Conservation (phyloP, 2,888 invertebrate genomes). For the Augochlorella aurata region DNA sequence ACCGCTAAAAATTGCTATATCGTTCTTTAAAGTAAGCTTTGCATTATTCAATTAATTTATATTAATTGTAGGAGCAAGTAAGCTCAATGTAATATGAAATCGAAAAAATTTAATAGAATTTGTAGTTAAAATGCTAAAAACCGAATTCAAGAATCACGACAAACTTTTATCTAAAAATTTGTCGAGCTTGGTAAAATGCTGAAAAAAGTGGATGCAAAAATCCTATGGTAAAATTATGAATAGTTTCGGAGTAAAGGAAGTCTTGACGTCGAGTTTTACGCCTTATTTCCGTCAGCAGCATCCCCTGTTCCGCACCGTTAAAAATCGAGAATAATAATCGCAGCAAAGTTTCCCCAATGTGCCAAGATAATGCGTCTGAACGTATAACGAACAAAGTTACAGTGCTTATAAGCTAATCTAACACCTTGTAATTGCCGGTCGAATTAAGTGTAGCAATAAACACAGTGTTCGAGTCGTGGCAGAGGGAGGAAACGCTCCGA, state of each 20-base stretch:
- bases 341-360: neutral
- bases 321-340: neutral
- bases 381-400: neutral
- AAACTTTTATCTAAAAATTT: neutral
- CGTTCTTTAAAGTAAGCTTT: too few relatives aligned
- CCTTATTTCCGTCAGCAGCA: too few relatives aligned
- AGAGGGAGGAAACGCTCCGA: neutral
- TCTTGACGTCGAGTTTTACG: neutral
- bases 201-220: neutral
- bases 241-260: neutral
- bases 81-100: too few relatives aligned
- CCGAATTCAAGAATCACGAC: too few relatives aligned
- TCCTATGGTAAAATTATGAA: neutral
- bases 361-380: neutral
- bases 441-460: neutral
- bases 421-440: conserved; percentile 5
- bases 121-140: too few relatives aligned
- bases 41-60: too few relatives aligned
- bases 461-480: neutral
- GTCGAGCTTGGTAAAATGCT: neutral
- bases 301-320: neutral
- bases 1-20: too few relatives aligned
- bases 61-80: too few relatives aligned
- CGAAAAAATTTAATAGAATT: too few relatives aligned
- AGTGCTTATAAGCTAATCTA: neutral